These are phyloP conservation scores for Taurulus bubalis DNA, from an alignment of 2,113 vertebrate species.

Conservation along the genomic window DNA sequence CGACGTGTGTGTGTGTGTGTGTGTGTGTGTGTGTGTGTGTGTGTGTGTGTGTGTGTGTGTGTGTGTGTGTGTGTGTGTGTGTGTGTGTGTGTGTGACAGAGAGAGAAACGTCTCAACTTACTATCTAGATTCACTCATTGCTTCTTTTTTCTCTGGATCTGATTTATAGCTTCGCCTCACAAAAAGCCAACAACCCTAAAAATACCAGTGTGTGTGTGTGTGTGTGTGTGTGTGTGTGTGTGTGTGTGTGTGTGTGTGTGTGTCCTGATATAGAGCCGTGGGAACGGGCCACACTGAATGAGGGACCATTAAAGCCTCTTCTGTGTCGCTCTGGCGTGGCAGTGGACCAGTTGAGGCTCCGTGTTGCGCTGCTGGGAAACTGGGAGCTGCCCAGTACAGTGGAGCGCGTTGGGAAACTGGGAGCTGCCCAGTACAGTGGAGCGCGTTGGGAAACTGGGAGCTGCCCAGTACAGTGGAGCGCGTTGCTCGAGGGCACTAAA, in stretches of 20 bases:
- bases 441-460: conserved; percentile 34
- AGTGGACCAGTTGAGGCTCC: conserved; percentile 22
- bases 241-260: conserved; percentile 24
- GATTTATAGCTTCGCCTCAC: conserved; percentile 61
- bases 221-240: conserved; percentile 14
- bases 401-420: conserved; percentile 32
- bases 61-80: conserved; percentile 10
- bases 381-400: conserved; percentile 31
- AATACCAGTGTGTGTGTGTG: conserved; percentile 39
- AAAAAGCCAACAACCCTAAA: conserved; percentile 60
- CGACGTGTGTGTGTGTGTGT: no score
- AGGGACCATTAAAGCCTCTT: conserved; percentile 29
- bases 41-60: not conserved
- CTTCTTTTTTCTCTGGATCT: conserved; percentile 42
- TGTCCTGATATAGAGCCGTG: conserved; percentile 65
- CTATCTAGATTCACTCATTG: conserved; percentile 29
- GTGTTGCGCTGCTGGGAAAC: conserved; percentile 30
- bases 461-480: conserved; percentile 21
- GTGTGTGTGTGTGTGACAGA: conserved; percentile 8
- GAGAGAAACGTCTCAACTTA: conserved; percentile 23
- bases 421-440: conserved; percentile 30
- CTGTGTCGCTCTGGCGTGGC: conserved; percentile 28
- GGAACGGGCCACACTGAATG: conserved; percentile 52
- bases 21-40: no score
- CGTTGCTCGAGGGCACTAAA: conserved; percentile 28